These are phyloP conservation scores for Chaetophractus vellerosus DNA, from an alignment of 2,797 vertebrate genomes.

Conservation along the genomic window DNA sequence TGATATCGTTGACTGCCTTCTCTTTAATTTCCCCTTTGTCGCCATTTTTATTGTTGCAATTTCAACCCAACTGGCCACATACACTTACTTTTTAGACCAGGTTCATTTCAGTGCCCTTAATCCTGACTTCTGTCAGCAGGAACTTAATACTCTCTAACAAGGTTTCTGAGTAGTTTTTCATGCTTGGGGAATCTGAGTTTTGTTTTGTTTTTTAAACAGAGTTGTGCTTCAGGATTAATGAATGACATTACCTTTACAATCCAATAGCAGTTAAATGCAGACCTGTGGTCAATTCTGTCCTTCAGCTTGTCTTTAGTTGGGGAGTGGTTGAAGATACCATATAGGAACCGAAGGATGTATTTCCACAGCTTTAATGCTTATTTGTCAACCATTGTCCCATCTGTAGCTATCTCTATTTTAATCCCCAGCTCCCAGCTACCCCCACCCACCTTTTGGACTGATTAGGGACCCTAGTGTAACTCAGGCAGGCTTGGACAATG, in stretches of 20 bases:
- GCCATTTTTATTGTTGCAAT: neutral
- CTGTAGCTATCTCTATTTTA: neutral
- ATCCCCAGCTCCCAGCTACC: neutral
- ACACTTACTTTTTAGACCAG: neutral
- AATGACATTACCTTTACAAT: neutral
- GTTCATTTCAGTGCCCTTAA: neutral
- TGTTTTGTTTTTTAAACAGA: neutral
- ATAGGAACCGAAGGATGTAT: neutral
- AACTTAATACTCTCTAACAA: neutral
- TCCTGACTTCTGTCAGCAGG: neutral
- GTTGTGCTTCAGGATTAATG: neutral
- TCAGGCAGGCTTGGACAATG: neutral
- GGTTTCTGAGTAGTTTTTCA: neutral
- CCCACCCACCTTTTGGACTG: neutral
- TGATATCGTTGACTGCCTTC: neutral
- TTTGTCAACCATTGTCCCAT: neutral
- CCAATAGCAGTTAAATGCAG: neutral
- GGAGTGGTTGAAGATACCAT: neutral
- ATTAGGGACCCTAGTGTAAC: neutral
- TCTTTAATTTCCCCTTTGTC: neutral
- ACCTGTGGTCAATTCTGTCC: neutral
- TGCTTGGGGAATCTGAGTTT: neutral
- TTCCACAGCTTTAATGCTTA: neutral
- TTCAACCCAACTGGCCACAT: neutral
- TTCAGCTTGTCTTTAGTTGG: neutral